Percentiles rank a stretch among this genome's conserved stretches.
phyloP scores from a whole-genome alignment of 1,140 invertebrate genomes.

The Globodera rostochiensis region DNA sequence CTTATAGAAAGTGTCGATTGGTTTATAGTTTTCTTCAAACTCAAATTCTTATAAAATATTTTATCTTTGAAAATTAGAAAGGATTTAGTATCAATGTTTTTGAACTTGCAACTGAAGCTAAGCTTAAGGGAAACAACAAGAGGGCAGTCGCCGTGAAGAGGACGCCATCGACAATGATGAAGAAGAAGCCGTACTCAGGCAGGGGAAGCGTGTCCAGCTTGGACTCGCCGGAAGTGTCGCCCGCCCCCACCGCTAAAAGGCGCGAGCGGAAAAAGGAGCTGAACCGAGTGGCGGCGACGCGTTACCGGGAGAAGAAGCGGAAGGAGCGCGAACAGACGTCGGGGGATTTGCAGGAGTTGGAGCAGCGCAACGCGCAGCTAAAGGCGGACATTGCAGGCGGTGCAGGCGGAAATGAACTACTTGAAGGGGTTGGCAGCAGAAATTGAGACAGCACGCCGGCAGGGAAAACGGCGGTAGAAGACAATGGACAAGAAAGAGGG shows the following conservation, averaged over 20 bases:
- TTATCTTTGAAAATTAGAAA: too few species aligned
- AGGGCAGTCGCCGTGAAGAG: not conserved
- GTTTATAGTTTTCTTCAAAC: too few species aligned
- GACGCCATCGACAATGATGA: not conserved
- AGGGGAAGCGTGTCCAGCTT: not conserved
- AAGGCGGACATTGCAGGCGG: conserved; percentile 28
- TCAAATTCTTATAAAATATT: too few species aligned
- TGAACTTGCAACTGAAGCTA: not conserved
- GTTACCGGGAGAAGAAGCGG: conserved; percentile 51
- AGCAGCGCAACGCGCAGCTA: conserved; percentile 35
- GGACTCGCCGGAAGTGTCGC: not conserved
- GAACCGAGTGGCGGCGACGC: conserved; percentile 48
- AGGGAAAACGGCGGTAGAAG: not conserved
- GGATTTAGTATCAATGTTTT: too few species aligned
- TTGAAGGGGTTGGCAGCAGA: conserved; percentile 39
- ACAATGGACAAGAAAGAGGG: not conserved
- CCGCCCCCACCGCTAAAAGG: conserved; percentile 8
- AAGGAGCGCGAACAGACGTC: conserved; percentile 35
- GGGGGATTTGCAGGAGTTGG: conserved; percentile 37
- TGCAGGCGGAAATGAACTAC: conserved; percentile 45
- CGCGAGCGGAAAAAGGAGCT: conserved; percentile 49
- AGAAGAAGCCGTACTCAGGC: not conserved
- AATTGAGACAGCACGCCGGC: conserved; percentile 26
- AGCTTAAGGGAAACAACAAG: not conserved
- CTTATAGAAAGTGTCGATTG: too few species aligned